These are phyloP conservation scores for Apamea sordens DNA, from an alignment of 2,888 invertebrate species.

Conservation along the genomic window DNA sequence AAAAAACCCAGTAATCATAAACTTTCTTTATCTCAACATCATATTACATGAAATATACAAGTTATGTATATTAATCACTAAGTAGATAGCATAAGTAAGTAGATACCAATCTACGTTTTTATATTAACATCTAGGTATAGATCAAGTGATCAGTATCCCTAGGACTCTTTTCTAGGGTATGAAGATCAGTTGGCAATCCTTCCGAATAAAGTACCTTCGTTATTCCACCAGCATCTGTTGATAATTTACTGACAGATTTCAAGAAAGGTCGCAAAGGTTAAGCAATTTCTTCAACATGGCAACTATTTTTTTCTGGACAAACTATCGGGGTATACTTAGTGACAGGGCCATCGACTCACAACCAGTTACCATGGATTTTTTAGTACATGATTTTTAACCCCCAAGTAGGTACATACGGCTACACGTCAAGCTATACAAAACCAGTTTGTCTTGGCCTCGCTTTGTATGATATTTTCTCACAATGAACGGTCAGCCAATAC, in stretches of 20 bases:
- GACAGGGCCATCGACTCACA: no score
- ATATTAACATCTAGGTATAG: neutral
- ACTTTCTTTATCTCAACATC: neutral
- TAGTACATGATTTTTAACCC: no score
- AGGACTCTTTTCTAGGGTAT: conserved; percentile 3
- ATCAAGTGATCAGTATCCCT: conserved; percentile 1
- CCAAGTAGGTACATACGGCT: no score
- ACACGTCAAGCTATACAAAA: no score
- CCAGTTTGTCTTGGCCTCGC: no score
- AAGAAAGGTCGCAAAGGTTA: conserved; percentile 13
- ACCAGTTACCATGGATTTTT: no score
- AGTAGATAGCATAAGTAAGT: no score
- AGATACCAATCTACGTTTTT: neutral
- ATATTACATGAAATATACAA: no score
- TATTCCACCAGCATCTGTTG: conserved; percentile 12
- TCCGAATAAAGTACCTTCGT: neutral
- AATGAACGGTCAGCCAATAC: no score
- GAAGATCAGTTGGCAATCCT: conserved; percentile 3
- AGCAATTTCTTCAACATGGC: neutral
- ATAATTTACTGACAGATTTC: conserved; percentile 18
- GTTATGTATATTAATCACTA: no score
- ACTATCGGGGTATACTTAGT: neutral
- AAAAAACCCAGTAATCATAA: neutral
- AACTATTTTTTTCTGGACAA: neutral
- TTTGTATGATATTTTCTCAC: no score